These are phyloP conservation scores for Meloidogyne hapla DNA, from an alignment of 1,140 invertebrate species.

Conservation along the genomic window DNA sequence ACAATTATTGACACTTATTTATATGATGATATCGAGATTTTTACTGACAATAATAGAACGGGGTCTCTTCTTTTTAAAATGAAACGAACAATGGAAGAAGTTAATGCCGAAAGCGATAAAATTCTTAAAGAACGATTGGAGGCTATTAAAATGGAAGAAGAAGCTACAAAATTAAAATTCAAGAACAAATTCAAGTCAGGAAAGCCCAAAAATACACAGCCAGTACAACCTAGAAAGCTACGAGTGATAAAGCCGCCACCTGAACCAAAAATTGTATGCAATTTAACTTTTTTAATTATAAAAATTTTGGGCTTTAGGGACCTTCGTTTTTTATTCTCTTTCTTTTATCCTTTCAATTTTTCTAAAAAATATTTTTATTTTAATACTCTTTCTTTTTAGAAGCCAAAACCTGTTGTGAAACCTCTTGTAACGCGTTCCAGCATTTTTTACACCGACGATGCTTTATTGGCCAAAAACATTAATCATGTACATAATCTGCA, in stretches of 20 bases:
- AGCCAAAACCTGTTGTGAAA: slow-evolving; percentile 14
- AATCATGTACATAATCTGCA: neutral
- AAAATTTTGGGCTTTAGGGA: no score
- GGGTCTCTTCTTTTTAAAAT: slow-evolving; percentile 18
- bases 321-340: no score
- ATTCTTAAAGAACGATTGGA: slow-evolving; percentile 10
- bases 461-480: slow-evolving; percentile 1
- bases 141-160: slow-evolving; percentile 12
- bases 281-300: no score
- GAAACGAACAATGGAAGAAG: slow-evolving; percentile 14
- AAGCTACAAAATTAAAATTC: neutral
- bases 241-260: slow-evolving; percentile 16
- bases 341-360: neutral
- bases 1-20: slow-evolving; percentile 20
- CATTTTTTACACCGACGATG: slow-evolving; percentile 15
- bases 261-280: slow-evolving; percentile 14
- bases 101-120: slow-evolving; percentile 2
- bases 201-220: neutral
- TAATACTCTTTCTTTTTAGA: neutral
- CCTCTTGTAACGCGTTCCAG: slow-evolving; percentile 1
- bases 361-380: no score
- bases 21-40: slow-evolving; percentile 17
- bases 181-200: neutral
- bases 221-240: slow-evolving; percentile 17
- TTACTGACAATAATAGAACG: slow-evolving; percentile 6